Conservation (phyloP, 1,140 invertebrate species). For the Daktulosphaira vitifoliae region DNA sequence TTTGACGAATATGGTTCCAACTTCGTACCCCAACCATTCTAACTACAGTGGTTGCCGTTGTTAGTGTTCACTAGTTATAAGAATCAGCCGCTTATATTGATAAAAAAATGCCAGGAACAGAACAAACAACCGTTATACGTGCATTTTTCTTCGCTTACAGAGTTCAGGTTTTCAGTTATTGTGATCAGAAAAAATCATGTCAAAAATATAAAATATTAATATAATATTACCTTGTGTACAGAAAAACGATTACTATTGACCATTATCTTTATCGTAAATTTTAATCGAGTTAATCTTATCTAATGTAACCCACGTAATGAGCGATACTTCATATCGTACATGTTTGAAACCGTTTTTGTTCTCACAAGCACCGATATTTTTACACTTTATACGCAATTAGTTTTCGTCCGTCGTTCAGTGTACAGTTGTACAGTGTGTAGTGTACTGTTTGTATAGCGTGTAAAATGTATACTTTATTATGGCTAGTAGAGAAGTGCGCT, state of each 20-base stretch:
- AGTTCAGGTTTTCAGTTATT: constrained; percentile 9
- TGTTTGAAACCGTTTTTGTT: neutral
- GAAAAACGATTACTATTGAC: constrained; percentile 7
- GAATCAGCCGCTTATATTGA: constrained; percentile 3
- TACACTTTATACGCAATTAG: too few relatives aligned
- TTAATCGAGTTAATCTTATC: neutral
- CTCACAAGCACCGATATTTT: neutral
- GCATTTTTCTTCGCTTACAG: neutral
- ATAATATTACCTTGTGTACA: constrained; percentile 10
- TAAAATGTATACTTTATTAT: too few relatives aligned
- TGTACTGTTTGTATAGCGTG: too few relatives aligned
- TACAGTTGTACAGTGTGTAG: too few relatives aligned
- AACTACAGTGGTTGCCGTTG: constrained; percentile 1
- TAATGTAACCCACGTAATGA: too few relatives aligned
- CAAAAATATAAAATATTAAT: constrained; percentile 6
- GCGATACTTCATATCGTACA: constrained; percentile 1
- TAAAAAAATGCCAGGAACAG: constrained; percentile 13
- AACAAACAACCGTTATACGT: neutral
- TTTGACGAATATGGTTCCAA: too few relatives aligned
- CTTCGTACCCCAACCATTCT: too few relatives aligned
- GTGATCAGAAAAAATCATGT: constrained; percentile 16
- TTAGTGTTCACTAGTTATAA: too few relatives aligned
- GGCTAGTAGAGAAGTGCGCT: too few relatives aligned
- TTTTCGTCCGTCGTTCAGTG: too few relatives aligned
- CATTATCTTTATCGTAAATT: too few relatives aligned